These are phyloP conservation scores for Alloplasta piceator DNA, from an alignment of 2,888 invertebrate genomes.

Conservation along the genomic window DNA sequence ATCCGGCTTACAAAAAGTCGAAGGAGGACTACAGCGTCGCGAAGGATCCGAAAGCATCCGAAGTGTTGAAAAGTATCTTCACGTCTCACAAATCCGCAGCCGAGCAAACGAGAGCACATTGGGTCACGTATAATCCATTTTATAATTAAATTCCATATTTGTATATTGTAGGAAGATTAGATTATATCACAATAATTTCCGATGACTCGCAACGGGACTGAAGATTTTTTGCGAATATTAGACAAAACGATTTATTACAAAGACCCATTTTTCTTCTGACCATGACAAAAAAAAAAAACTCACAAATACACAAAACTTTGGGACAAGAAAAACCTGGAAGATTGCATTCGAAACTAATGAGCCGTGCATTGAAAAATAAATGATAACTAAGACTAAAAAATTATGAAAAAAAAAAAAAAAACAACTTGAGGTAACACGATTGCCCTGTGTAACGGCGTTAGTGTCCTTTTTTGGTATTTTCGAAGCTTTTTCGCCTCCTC, in stretches of 20 bases:
- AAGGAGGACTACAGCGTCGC: constrained; percentile 94
- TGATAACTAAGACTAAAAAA: constrained; percentile 5
- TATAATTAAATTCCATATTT: constrained; percentile 84
- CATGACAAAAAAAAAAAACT: constrained; percentile 14
- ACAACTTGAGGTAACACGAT: constrained; percentile 24
- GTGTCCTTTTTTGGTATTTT: constrained; percentile 55
- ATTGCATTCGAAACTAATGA: constrained; percentile 10
- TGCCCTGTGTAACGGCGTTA: background rate
- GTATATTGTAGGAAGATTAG: background rate
- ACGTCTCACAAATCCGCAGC: constrained; percentile 95
- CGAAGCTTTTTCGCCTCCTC: constrained; percentile 29
- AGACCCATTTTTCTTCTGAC: constrained; percentile 27
- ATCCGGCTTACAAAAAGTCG: constrained; percentile 90
- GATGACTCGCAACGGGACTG: background rate
- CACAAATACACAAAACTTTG: constrained; percentile 21
- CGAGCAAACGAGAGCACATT: constrained; percentile 95
- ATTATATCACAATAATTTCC: constrained; percentile 1
- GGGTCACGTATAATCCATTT: constrained; percentile 99
- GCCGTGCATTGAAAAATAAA: constrained; percentile 22
- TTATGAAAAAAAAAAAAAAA: constrained; percentile 15
- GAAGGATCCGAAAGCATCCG: constrained; percentile 94
- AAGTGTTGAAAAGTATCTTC: constrained; percentile 97
- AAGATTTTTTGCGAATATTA: constrained; percentile 33
- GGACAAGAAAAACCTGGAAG: constrained; percentile 1
- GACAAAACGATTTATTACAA: constrained; percentile 49